A percentile compares a stretch with the other conserved stretches of the same genome.
phyloP scores from a whole-genome alignment of 2,888 invertebrate species.

The Clepsis dumicolana region DNA sequence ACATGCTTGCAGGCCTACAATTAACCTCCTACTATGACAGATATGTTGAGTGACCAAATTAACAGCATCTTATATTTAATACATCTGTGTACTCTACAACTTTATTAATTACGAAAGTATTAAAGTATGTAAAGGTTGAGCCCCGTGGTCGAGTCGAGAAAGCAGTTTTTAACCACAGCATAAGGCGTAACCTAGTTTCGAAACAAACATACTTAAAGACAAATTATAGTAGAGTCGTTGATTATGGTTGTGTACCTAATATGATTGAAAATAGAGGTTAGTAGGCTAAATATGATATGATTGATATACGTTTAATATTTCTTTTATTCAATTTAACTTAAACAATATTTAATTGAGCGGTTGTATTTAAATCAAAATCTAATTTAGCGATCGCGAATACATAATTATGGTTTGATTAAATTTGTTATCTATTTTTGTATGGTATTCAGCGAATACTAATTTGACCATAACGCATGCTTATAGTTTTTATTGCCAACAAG shows the following conservation, averaged over 20 bases:
- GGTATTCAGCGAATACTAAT: neutral
- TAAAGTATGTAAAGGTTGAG: no score
- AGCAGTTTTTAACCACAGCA: constrained; percentile 22
- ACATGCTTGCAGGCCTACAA: no score
- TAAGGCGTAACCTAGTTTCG: constrained; percentile 23
- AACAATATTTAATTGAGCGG: neutral
- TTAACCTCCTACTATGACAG: no score
- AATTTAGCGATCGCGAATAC: neutral
- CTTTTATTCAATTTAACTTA: neutral
- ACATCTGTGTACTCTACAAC: neutral
- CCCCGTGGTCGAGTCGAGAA: constrained; percentile 18
- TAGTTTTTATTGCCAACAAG: neutral
- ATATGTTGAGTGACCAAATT: no score
- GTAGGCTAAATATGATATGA: constrained; percentile 36
- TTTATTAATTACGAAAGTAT: constrained; percentile 6
- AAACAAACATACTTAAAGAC: constrained; percentile 13
- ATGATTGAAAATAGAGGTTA: constrained; percentile 13
- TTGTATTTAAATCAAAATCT: neutral
- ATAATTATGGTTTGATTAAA: neutral
- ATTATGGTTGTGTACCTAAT: constrained; percentile 28
- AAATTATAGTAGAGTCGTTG: constrained; percentile 3
- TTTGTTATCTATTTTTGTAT: neutral
- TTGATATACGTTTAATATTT: constrained; percentile 24
- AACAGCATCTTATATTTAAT: no score
- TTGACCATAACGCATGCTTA: neutral